phyloP scores from a whole-genome alignment of 2,888 invertebrate genomes.

The Leptinotarsa peninsularis region DNA sequence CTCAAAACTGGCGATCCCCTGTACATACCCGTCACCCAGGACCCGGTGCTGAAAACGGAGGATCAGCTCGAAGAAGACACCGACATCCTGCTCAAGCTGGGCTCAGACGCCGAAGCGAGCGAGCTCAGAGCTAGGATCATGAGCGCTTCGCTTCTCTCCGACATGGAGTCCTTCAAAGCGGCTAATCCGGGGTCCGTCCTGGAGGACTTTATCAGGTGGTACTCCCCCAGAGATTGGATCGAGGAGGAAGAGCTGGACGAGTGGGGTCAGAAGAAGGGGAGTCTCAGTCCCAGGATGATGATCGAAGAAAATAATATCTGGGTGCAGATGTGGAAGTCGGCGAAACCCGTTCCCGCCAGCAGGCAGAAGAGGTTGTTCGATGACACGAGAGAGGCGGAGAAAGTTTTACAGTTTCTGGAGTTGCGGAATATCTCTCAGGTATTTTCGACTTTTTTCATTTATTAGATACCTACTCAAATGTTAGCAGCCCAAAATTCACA shows the following conservation, averaged over 20 bases:
- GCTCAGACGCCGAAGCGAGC: conserved; percentile 85
- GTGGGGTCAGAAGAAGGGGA: conserved; percentile 73
- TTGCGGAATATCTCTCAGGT: conserved; percentile 46
- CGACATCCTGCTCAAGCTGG: conserved; percentile 86
- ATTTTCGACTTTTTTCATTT: not conserved
- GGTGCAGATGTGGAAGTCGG: conserved; percentile 91
- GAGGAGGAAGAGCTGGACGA: conserved; percentile 69
- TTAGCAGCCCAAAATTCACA: no score
- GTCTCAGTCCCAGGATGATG: conserved; percentile 89
- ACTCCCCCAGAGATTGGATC: conserved; percentile 96
- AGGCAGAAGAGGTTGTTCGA: conserved; percentile 95
- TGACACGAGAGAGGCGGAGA: conserved; percentile 94
- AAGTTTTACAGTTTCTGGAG: conserved; percentile 83
- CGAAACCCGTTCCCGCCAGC: conserved; percentile 88
- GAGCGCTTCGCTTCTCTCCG: conserved; percentile 93
- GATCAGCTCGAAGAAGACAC: conserved; percentile 96
- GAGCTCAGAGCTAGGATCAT: conserved; percentile 92
- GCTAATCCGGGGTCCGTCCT: conserved; percentile 93
- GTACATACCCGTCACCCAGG: conserved; percentile 88
- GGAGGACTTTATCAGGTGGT: conserved; percentile 98
- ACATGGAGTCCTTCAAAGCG: conserved; percentile 99
- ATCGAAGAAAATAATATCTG: conserved; percentile 89
- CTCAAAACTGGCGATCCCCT: conserved; percentile 77
- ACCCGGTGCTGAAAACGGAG: conserved; percentile 96
- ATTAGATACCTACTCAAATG: not conserved